Evolutionary conservation across 2,113 vertebrate species (phyloP), one percentile per base, ranked within the genome.

Genomic region (Ciconia boyciana): DNA sequence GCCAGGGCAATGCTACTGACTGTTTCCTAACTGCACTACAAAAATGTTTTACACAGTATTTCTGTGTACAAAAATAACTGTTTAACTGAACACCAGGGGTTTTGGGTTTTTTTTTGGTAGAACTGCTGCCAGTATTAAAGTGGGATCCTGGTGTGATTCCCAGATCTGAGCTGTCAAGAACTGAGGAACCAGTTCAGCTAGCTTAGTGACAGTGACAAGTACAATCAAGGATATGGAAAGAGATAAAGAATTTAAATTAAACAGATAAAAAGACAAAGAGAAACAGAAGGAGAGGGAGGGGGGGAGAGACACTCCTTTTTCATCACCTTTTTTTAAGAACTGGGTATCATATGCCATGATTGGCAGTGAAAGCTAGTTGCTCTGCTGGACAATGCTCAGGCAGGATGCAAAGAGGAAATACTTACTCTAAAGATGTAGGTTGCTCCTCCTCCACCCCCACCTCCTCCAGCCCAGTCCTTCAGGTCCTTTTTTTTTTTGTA

Each of bases 381-480:
- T 70, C 46, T 74, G n/a, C 36, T 44, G 48, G 79, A 57, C 62
- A 15, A 32, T 46, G 41, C 51, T 90, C 39, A 72, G 61, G n/a
- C 15, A 82, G 28, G 16, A 39, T 44, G 31, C 36, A 76, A 72
- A 62, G 29, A 66, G 36, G 43, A 36, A 49, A 76, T 57, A 87
- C 82, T 95, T 97, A 99, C 99, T 97, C 98, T 98, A 82, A 99
- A 99, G 90, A 99, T 96, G 41, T 97, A 99, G 6, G 99, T 99
- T 93, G 99, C 99, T 61, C 99, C 99, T 36, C 99, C 99, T 39
- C 99, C 99, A 8, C 99, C 99, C 2, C 99, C 99, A 92, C 99
- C 99, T 66, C 99, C 99, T 36, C 99, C 99, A 10, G 98, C 98
- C 99, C 98, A 98, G 84, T 98, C 97, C 41, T 93, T 83, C 19